A percentile compares a stretch with the other conserved stretches of the same genome.
These are phyloP conservation scores for Sinodicranocentrus sp. DNA, from an alignment of 2,888 invertebrate genomes.

Conservation along the genomic window DNA sequence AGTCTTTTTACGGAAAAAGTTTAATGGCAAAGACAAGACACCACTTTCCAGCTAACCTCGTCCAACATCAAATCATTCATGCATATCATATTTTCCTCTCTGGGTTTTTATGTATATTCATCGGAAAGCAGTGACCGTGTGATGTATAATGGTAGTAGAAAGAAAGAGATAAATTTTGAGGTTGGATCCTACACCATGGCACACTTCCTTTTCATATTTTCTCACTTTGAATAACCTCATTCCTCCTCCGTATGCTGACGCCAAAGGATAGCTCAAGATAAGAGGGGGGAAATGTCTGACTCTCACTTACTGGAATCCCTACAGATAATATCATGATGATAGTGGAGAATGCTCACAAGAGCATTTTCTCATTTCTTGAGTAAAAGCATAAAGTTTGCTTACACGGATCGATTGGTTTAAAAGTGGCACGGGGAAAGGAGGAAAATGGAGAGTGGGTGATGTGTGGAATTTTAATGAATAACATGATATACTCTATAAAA, in stretches of 20 bases:
- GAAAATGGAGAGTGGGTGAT: background rate
- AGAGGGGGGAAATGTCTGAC: background rate
- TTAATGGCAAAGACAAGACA: background rate
- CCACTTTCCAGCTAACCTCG: background rate
- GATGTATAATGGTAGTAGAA: conserved; percentile 15
- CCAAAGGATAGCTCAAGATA: background rate
- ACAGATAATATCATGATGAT: too few species aligned
- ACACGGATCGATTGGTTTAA: conserved; percentile 32
- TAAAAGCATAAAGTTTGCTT: background rate
- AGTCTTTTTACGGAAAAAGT: background rate
- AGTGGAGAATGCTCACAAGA: background rate
- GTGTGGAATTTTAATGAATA: conserved; percentile 34
- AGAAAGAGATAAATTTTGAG: background rate
- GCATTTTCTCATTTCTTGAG: background rate
- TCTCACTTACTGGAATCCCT: too few species aligned
- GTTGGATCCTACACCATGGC: background rate
- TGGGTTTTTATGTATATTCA: conserved; percentile 7
- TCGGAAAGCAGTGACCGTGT: conserved; percentile 15
- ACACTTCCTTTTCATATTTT: background rate
- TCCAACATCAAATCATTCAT: background rate
- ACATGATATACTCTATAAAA: conserved; percentile 5
- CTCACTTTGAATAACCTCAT: background rate
- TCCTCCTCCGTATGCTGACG: background rate
- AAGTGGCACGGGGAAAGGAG: conserved; percentile 24
- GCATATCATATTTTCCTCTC: background rate